Conservation (phyloP, 1,140 invertebrate genomes). For the Parapsyche elsis region DNA sequence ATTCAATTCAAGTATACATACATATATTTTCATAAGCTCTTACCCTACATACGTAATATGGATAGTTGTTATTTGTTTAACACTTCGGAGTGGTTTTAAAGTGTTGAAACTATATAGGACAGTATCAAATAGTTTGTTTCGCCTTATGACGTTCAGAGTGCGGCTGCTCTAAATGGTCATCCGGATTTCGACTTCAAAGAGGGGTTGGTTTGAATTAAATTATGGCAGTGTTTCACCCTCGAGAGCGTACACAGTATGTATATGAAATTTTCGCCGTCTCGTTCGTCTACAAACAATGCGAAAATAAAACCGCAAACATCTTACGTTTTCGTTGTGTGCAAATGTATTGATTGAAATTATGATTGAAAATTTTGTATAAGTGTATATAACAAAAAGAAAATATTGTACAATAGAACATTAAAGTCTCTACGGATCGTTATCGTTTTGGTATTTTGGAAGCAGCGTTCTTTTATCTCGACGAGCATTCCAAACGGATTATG, state of each 20-base stretch:
- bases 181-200: constrained; percentile 48
- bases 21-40: no score
- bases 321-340: no score
- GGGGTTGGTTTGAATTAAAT: constrained; percentile 46
- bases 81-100: not conserved
- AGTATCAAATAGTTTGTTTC: constrained; percentile 5
- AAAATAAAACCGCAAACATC: no score
- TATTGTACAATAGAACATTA: not conserved
- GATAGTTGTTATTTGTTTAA: no score
- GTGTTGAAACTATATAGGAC: not conserved
- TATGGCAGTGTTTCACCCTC: not conserved
- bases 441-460: not conserved
- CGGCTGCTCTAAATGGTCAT: constrained; percentile 44
- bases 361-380: not conserved
- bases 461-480: constrained; percentile 27
- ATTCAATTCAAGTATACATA: no score
- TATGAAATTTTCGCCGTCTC: not conserved
- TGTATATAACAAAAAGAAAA: not conserved
- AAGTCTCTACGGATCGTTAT: not conserved
- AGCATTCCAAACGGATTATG: constrained; percentile 28
- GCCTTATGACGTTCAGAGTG: constrained; percentile 30
- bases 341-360: not conserved
- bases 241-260: no score
- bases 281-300: no score
- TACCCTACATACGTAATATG: no score